A percentile compares a stretch with the other conserved stretches of the same genome.
These are phyloP conservation scores for Anagyrus pseudococci DNA, from an alignment of 2,888 invertebrate species.

Conservation along the genomic window DNA sequence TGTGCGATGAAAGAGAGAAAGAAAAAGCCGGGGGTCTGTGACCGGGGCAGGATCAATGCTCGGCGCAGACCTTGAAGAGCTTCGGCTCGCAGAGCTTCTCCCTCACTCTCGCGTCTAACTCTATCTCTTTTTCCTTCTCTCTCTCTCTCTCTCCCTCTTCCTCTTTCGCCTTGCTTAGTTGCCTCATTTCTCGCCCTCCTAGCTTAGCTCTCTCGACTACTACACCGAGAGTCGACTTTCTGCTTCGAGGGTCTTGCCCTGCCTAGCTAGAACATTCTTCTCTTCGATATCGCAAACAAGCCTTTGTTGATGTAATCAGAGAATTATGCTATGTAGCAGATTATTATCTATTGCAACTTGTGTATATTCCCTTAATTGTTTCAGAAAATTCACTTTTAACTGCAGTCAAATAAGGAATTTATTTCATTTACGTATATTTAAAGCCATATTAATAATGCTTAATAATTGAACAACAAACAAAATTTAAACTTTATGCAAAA, in stretches of 20 bases:
- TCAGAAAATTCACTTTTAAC: no score
- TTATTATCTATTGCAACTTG: no score
- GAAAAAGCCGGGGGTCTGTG: conserved; percentile 54
- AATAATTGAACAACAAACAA: no score
- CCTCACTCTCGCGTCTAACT: conserved; percentile 28
- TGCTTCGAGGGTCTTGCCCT: conserved; percentile 7
- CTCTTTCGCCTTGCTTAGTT: conserved; percentile 11
- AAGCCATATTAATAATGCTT: no score
- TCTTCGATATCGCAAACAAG: no score
- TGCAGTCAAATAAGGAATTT: no score
- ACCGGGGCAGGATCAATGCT: conserved; percentile 60
- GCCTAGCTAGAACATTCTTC: no score
- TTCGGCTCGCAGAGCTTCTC: conserved; percentile 30
- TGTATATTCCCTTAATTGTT: no score
- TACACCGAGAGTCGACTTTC: neutral
- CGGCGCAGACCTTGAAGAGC: conserved; percentile 59
- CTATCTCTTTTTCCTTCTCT: conserved; percentile 5
- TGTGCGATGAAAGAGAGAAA: conserved; percentile 31
- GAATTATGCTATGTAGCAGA: no score
- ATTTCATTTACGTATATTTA: no score
- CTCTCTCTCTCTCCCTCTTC: conserved; percentile 3
- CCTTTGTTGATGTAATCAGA: no score
- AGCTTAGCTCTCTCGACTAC: neutral
- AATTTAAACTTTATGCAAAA: no score
- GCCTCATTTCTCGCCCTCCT: conserved; percentile 4